Evolutionary conservation across 2,113 vertebrate species (phyloP), one percentile per base, ranked within the genome.

Genomic region (Tupaia chinensis): DNA sequence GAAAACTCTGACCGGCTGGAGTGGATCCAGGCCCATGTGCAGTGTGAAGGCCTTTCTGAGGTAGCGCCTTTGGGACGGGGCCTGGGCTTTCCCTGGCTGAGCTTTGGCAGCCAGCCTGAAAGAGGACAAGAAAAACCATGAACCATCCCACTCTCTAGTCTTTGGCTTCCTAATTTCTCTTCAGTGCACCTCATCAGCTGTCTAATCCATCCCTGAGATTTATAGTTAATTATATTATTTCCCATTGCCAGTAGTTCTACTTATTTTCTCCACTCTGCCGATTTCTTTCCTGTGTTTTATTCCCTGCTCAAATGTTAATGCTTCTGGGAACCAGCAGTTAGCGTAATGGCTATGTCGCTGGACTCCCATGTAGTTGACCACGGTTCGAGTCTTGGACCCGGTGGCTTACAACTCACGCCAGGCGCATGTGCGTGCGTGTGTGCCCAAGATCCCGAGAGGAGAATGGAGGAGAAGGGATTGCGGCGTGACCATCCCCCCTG

Each of bases 21-120:
- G 98, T 99, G 99, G 99, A 99, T 99, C 95, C 99, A 99, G 98
- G 99, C 99, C 77, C 99, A 99, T 0, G 99, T 99, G 83, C 99
- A 99, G 97, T 99, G 99, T 65, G 99, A 99, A 98, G 99, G 99
- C 63, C 98, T 99, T 44, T 99, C 99, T 0, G 99, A 99, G 99
- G 99, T 99, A 98, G 93, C 44, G 0, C 12, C 68, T 61, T 4
- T 0, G 0, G 1, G 77, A 61, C 7, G 61, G 82, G 87, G 0
- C n/a, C 44, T 0, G 16, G 80, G n/a, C 56, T 3, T 8, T 61
- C 53, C 17, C 25, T 0, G 0, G 32, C 20, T 22, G 60, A 25
- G 58, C 56, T 7, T 68, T 1, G 0, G 25, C 4, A 20, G 29
- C 27, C 66, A 19, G 84, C 54, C 7, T 0, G 9, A 15, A 73